Percentiles rank a stretch among this genome's conserved stretches.
Conservation (phyloP, 2,797 vertebrate species). For the Alcedo quadribrachys region DNA sequence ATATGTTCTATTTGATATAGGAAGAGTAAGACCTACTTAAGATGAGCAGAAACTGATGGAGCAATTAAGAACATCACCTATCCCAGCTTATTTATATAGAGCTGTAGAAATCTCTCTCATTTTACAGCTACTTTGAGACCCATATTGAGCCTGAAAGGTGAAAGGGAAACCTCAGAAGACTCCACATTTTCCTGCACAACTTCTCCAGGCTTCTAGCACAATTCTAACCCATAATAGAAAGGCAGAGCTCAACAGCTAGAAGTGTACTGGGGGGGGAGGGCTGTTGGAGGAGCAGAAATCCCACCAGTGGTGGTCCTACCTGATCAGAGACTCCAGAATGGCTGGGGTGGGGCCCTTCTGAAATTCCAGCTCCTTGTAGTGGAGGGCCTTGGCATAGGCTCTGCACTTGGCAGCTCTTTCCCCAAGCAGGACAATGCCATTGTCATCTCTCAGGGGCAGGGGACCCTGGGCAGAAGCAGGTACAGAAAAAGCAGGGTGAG, state of each 20-base stretch:
- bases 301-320: constrained; percentile 79
- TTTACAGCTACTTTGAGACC: neutral
- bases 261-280: neutral
- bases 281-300: neutral
- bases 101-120: neutral
- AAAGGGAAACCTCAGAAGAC: neutral
- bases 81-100: neutral
- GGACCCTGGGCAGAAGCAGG: constrained; percentile 84
- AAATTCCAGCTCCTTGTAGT: constrained; percentile 99
- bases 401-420: constrained; percentile 97
- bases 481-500: neutral
- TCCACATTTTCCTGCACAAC: neutral
- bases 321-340: constrained; percentile 97
- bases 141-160: neutral
- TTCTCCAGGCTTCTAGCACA: neutral
- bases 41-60: neutral
- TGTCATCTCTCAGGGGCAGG: constrained; percentile 94
- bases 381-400: constrained; percentile 96
- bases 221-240: neutral
- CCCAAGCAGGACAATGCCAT: constrained; percentile 94
- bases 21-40: neutral
- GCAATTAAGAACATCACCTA: neutral
- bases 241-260: neutral
- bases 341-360: constrained; percentile 95
- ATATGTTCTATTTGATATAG: neutral